Evolutionary conservation across 2,113 vertebrate species (phyloP), one percentile per base, ranked within the genome.

Genomic region (Nibea albiflora): DNA sequence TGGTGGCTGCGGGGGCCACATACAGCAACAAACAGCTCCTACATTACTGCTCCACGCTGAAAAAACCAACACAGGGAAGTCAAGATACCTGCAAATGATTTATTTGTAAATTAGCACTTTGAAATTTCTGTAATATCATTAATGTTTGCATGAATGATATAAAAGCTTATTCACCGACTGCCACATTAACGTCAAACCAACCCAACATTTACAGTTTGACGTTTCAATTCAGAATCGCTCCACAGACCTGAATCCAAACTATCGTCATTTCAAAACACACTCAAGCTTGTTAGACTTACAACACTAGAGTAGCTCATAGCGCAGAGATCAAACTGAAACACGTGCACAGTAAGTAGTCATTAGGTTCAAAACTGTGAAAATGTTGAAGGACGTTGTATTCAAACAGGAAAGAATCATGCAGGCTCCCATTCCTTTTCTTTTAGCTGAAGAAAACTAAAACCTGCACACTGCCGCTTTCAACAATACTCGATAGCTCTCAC

Each of bases 401-500:
- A 53, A 39, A 2, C 11, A 2, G 14, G 24, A 62, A 17, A 28
- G 17, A 44, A 62, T 53, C 0, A 46, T 46, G 1, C 44, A 14
- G 19, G 10, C 11, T 31, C 15, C 31, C 9, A 4, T 1, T 31
- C n/a, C n/a, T 4, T 47, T 54, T 67, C 5, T 31, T 31, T 6
- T 20, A 26, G 49, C 11, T 50, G 35, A 47, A 44, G 4, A 71
- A 61, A 61, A 49, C 14, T 46, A 46, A 46, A 46, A 46, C 3
- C 12, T 20, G 14, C 11, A 22, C 53, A 50, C 14, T 35, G 7
- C 2, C 4, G 14, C 24, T 57, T 35, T 85, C 63, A 87, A 26
- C 42, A 78, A 10, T 57, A 31, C 26, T 87, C 76, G 0, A 4
- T 42, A 35, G 56, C 24, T 54, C 42, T 81, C 24, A 95, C 20